Evolutionary conservation across 2,113 vertebrate species (phyloP).

Genomic region (Falcunculus frontatus): DNA sequence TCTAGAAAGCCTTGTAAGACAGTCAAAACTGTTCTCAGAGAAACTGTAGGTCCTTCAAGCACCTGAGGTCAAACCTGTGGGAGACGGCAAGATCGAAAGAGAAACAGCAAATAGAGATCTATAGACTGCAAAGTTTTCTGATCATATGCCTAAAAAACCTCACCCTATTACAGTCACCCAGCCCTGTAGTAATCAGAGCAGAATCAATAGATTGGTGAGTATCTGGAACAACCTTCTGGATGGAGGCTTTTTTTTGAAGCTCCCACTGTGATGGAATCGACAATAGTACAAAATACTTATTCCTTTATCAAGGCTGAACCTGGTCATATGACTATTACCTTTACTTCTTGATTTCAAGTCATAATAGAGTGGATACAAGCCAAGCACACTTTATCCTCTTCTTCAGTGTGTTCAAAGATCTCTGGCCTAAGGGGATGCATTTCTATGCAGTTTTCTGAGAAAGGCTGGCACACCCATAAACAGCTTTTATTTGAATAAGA

Average conservation of each 20-base stretch:
- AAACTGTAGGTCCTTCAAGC: neutral
- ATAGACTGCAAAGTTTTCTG: neutral
- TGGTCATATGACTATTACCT: neutral
- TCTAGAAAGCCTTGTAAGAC: neutral
- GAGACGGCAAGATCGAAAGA: neutral
- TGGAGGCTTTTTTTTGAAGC: neutral
- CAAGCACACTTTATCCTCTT: neutral
- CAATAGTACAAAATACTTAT: neutral
- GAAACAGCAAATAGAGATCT: neutral
- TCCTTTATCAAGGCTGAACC: neutral
- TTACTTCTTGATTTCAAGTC: neutral
- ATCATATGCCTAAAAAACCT: neutral
- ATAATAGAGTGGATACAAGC: neutral
- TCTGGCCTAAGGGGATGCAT: neutral
- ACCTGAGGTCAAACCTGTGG: neutral
- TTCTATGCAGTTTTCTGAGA: neutral
- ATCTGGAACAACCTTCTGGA: neutral
- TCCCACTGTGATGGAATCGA: neutral
- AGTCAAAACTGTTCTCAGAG: neutral
- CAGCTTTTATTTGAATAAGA: neutral
- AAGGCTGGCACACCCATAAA: neutral
- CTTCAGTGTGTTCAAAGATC: neutral
- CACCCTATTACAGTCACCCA: neutral
- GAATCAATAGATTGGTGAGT: neutral
- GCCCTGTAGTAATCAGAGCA: neutral